A percentile compares a stretch with the other conserved stretches of the same genome.
Conservation (phyloP, 2,113 vertebrate genomes). For the Gambusia affinis region DNA sequence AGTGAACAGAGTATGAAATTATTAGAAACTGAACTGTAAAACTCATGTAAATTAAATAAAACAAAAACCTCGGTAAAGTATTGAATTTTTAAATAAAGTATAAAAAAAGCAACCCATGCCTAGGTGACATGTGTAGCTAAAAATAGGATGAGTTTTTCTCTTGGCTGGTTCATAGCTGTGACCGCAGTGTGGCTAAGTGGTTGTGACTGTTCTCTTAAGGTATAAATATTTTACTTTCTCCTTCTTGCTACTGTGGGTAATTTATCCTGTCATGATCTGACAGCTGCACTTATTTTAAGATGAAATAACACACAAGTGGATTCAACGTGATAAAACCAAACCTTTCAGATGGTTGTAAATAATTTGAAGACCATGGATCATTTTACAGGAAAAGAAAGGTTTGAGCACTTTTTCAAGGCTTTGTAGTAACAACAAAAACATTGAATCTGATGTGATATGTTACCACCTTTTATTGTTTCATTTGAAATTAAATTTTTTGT, state of each 20-base stretch:
- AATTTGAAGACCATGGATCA: background rate
- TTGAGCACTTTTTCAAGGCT: background rate
- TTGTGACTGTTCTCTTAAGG: background rate
- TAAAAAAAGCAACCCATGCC: no score
- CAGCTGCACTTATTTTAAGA: background rate
- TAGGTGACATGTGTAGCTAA: background rate
- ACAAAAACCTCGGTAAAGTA: no score
- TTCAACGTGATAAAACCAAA: background rate
- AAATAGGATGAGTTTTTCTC: background rate
- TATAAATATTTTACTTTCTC: background rate
- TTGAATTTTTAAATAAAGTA: no score
- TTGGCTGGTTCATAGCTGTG: background rate
- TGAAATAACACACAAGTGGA: background rate
- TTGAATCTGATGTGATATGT: background rate
- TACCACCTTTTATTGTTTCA: background rate
- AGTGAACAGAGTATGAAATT: no score
- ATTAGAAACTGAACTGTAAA: no score
- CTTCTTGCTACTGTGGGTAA: background rate
- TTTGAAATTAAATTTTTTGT: background rate
- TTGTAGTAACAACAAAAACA: background rate
- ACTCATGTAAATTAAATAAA: no score
- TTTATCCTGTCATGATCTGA: background rate
- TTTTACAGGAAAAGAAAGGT: background rate
- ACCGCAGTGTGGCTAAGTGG: background rate
- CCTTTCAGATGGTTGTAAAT: background rate